Percentiles rank a stretch among this genome's conserved stretches.
Evolutionary conservation across 2,888 invertebrate species (phyloP).

Genomic region (Cryptocheilus praepositus): DNA sequence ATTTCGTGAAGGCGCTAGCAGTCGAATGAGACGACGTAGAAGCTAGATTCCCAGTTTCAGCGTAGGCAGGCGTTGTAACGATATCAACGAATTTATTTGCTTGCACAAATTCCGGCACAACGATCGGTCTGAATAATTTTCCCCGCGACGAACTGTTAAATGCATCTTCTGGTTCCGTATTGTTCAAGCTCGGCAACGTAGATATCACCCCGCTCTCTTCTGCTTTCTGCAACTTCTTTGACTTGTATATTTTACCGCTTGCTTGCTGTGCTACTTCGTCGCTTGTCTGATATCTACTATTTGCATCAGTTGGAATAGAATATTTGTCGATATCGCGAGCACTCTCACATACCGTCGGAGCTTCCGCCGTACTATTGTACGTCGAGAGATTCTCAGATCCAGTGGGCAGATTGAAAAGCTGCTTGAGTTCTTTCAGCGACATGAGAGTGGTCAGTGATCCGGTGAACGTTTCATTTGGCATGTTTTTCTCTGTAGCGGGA

Average conservation of each 20-base stretch:
- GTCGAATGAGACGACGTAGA: no score
- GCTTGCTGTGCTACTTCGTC: not conserved
- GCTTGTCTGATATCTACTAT: not conserved
- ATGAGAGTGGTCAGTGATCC: no score
- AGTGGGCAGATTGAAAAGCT: no score
- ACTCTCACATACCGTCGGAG: no score
- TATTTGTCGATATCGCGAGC: no score
- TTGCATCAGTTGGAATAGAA: no score
- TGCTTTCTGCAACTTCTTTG: not conserved
- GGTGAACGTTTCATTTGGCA: no score
- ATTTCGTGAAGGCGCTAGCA: no score
- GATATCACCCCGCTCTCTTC: not conserved
- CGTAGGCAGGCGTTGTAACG: not conserved
- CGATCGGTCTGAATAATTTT: conserved; percentile 64
- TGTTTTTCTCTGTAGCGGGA: no score
- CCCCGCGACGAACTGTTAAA: conserved; percentile 15
- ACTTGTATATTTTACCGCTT: not conserved
- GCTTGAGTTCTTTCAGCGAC: no score
- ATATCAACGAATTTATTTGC: conserved; percentile 19
- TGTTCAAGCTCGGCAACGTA: not conserved
- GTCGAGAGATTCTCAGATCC: not conserved
- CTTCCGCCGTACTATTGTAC: no score
- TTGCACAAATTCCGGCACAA: conserved; percentile 61
- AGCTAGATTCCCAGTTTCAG: not conserved
- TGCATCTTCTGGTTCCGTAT: not conserved